These are phyloP conservation scores for Crematogaster levior DNA, from an alignment of 2,888 invertebrate genomes.

Conservation along the genomic window DNA sequence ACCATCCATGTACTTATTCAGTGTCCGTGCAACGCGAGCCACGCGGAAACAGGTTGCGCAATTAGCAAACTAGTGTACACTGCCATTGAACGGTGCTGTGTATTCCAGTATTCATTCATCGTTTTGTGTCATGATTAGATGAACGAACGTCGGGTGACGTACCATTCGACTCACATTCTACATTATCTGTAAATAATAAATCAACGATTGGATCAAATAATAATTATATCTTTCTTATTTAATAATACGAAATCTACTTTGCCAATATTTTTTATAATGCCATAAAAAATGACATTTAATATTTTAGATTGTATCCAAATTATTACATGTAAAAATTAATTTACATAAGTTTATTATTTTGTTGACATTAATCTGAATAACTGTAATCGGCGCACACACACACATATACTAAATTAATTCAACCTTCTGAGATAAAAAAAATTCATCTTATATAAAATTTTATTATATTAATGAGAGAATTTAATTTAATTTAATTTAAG, in stretches of 20 bases:
- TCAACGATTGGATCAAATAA: background rate
- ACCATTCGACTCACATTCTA: background rate
- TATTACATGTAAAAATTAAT: background rate
- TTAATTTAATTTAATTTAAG: background rate
- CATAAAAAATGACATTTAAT: background rate
- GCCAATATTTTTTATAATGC: background rate
- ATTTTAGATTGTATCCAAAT: background rate
- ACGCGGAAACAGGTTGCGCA: constrained; percentile 69
- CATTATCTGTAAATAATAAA: background rate
- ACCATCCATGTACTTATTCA: constrained; percentile 55
- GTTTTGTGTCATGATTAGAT: constrained; percentile 37
- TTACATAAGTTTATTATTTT: background rate
- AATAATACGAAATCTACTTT: background rate
- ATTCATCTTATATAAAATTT: background rate
- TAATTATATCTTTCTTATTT: background rate
- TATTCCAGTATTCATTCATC: constrained; percentile 64
- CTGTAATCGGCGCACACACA: background rate
- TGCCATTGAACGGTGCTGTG: constrained; percentile 60
- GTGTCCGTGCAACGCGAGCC: constrained; percentile 59
- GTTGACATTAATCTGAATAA: too few relatives aligned
- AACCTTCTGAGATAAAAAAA: background rate
- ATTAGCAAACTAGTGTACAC: constrained; percentile 65
- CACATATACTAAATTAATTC: too few relatives aligned
- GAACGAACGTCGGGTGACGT: background rate
- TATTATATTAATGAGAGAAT: background rate